phyloP scores from a whole-genome alignment of 2,888 invertebrate species.

The Nineta flava region DNA sequence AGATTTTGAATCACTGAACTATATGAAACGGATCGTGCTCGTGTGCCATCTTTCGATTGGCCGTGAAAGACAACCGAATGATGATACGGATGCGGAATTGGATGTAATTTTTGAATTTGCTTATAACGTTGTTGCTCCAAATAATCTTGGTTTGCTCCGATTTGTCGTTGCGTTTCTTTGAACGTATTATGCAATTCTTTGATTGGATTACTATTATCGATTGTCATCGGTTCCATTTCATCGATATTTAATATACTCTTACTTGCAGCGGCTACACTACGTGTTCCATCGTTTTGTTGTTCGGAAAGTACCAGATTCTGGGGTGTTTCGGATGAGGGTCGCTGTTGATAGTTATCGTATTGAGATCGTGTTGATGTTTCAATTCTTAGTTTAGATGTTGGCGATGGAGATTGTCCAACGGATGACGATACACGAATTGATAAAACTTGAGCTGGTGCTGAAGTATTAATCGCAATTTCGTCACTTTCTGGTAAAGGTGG shows the following conservation, averaged over 20 bases:
- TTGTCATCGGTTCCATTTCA: constrained; percentile 36
- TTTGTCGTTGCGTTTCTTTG: constrained; percentile 26
- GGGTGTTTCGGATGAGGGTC: constrained; percentile 6
- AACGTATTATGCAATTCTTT: constrained; percentile 21
- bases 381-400: background rate
- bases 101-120: constrained; percentile 20
- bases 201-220: constrained; percentile 13
- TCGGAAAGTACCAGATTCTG: background rate
- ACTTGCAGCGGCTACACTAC: constrained; percentile 24
- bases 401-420: constrained; percentile 16
- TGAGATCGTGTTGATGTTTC: background rate
- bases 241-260: constrained; percentile 41
- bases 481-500: background rate
- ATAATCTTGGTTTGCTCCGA: constrained; percentile 34
- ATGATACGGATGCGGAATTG: constrained; percentile 30
- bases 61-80: constrained; percentile 35
- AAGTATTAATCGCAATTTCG: background rate
- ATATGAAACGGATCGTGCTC: constrained; percentile 36
- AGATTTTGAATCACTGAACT: constrained; percentile 31
- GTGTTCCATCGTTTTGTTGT: too few species aligned
- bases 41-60: constrained; percentile 19
- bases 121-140: constrained; percentile 30
- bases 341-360: background rate
- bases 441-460: constrained; percentile 28
- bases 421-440: constrained; percentile 35